Conservation (phyloP, 2,888 invertebrate species). For the Diarsia mendica region DNA sequence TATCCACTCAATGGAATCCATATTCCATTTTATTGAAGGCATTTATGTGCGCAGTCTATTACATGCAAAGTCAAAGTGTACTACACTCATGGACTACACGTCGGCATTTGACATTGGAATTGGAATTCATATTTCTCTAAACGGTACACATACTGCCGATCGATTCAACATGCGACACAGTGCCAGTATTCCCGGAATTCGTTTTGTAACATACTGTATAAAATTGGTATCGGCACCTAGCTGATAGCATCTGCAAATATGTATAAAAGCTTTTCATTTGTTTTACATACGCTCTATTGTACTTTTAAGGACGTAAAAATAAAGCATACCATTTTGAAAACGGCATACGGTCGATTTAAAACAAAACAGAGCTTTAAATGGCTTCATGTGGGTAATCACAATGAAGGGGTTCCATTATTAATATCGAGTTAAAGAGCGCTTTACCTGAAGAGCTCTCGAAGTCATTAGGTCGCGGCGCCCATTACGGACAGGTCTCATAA, state of each 20-base stretch:
- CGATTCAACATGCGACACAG: slow-evolving; percentile 48
- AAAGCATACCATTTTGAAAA: slow-evolving; percentile 24
- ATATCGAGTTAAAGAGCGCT: slow-evolving; percentile 80
- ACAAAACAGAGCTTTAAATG: slow-evolving; percentile 50
- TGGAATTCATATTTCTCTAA: slow-evolving; percentile 67
- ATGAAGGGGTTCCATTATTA: slow-evolving; percentile 78
- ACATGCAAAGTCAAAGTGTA: slow-evolving; percentile 30
- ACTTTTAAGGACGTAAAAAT: slow-evolving; percentile 20
- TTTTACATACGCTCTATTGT: slow-evolving; percentile 30
- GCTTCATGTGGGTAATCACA: slow-evolving; percentile 65
- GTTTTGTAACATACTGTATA: slow-evolving; percentile 51
- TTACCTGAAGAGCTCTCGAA: slow-evolving; percentile 79
- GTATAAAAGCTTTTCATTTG: slow-evolving; percentile 43
- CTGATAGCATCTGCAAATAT: slow-evolving; percentile 45
- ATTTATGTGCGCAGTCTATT: slow-evolving; percentile 24
- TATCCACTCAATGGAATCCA: slow-evolving; percentile 62
- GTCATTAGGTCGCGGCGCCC: slow-evolving; percentile 78
- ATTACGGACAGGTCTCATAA: slow-evolving; percentile 79
- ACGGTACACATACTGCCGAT: slow-evolving; percentile 46
- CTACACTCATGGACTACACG: slow-evolving; percentile 34
- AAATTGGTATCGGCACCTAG: slow-evolving; percentile 45
- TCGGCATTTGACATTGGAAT: slow-evolving; percentile 59
- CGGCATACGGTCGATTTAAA: slow-evolving; percentile 20
- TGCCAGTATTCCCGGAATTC: slow-evolving; percentile 51
- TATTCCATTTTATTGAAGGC: slow-evolving; percentile 61